phyloP scores from a whole-genome alignment of 2,888 invertebrate genomes.

The Drepana falcataria region DNA sequence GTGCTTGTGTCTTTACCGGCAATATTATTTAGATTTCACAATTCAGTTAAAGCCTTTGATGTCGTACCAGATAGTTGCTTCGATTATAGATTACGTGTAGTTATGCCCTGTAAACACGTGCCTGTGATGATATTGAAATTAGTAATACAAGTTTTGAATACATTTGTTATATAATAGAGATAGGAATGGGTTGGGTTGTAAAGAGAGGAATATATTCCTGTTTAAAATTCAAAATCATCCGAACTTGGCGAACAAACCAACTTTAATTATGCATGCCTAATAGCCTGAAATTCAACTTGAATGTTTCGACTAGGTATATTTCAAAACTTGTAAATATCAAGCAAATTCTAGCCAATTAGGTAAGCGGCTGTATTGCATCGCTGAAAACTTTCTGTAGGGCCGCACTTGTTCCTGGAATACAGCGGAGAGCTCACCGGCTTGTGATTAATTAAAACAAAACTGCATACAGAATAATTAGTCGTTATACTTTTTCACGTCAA shows the following conservation, averaged over 20 bases:
- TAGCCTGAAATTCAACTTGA: conserved; percentile 26
- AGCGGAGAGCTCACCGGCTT: conserved; percentile 46
- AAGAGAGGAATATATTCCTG: too few species aligned
- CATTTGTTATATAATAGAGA: too few species aligned
- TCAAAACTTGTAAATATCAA: conserved; percentile 61
- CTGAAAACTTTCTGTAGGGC: conserved; percentile 46
- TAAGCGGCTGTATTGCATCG: conserved; percentile 47
- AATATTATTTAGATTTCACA: conserved; percentile 35
- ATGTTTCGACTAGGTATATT: conserved; percentile 53
- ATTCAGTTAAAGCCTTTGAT: conserved; percentile 38
- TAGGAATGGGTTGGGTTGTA: too few species aligned
- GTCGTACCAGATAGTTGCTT: conserved; percentile 16
- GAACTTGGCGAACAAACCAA: conserved; percentile 27
- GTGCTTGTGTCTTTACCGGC: conserved; percentile 41
- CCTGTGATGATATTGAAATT: too few species aligned
- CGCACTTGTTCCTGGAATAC: conserved; percentile 42
- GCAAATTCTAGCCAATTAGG: conserved; percentile 66
- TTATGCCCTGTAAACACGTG: too few species aligned
- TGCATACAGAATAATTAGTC: conserved; percentile 1
- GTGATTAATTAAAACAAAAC: conserved; percentile 42
- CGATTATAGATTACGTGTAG: too few species aligned
- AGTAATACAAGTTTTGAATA: too few species aligned
- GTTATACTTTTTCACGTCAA: too few species aligned
- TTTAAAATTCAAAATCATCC: conserved; percentile 21
- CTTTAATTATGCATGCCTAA: conserved; percentile 36